A percentile compares a stretch with the other conserved stretches of the same genome.
Evolutionary conservation across 2,113 vertebrate species (phyloP).

Genomic region (Seriola quinqueradiata): DNA sequence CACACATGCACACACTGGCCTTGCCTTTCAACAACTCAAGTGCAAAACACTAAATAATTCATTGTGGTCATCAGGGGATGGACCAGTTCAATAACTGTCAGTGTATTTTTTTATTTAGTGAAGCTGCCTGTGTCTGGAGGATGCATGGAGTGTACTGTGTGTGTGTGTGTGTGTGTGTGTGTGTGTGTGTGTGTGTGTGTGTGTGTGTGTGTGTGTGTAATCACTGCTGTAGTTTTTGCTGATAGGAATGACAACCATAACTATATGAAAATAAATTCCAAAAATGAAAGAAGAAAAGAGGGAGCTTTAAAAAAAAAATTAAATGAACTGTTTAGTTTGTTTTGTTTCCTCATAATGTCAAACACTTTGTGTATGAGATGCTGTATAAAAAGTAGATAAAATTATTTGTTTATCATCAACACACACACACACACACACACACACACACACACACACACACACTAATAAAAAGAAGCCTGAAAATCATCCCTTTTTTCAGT

Average conservation of each 20-base stretch:
- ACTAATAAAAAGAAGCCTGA: constrained; percentile 22
- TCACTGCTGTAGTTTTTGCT: background rate
- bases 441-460: background rate
- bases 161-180: background rate
- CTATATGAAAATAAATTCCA: too few species aligned
- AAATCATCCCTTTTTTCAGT: constrained; percentile 10
- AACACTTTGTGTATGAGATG: background rate
- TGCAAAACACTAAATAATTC: constrained; percentile 69
- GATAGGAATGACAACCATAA: too few species aligned
- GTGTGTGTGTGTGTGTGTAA: too few species aligned
- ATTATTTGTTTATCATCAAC: background rate
- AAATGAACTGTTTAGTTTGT: background rate
- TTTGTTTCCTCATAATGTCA: background rate
- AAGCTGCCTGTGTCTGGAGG: constrained; percentile 13
- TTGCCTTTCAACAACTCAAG: constrained; percentile 32
- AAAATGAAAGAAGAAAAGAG: too few species aligned
- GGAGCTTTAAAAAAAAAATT: too few species aligned
- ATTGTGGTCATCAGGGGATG: constrained; percentile 30
- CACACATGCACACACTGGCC: background rate
- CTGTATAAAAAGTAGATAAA: background rate
- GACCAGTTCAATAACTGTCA: constrained; percentile 45
- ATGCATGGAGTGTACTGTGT: background rate
- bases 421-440: background rate
- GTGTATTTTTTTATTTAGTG: constrained; percentile 58
- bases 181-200: constrained; percentile 8